Percentiles rank a stretch among this genome's conserved stretches.
Evolutionary conservation across 2,888 invertebrate species (phyloP).

Genomic region (Lucinisca nassula): DNA sequence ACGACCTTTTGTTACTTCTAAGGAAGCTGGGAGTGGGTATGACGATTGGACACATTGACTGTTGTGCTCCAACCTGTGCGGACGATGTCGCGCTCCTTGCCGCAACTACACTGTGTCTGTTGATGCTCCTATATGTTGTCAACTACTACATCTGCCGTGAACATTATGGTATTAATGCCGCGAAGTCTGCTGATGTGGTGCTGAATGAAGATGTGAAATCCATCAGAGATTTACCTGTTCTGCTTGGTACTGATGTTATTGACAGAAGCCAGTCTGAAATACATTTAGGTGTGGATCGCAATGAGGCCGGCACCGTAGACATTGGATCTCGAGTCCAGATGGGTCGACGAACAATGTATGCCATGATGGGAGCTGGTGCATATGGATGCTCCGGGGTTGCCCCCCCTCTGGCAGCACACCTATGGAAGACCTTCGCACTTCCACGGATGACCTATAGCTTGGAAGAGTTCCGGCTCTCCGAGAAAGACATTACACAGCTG

Average conservation of each 20-base stretch:
- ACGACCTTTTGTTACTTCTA: too few relatives aligned
- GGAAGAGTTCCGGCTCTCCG: background rate
- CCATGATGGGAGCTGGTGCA: background rate
- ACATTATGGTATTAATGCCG: background rate
- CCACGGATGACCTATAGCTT: background rate
- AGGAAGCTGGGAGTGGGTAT: too few relatives aligned
- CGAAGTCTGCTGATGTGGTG: background rate
- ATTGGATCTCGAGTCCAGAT: background rate
- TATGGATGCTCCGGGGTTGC: background rate
- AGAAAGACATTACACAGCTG: background rate
- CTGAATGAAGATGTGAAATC: background rate
- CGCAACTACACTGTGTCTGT: background rate
- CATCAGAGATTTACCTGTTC: too few relatives aligned
- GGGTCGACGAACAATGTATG: background rate
- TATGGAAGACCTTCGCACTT: background rate
- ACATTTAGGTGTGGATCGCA: background rate
- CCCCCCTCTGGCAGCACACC: background rate
- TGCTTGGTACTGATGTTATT: too few relatives aligned
- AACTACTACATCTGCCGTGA: background rate
- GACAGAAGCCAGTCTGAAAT: too few relatives aligned
- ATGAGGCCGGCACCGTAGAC: background rate
- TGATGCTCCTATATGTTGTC: background rate
- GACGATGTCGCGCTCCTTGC: background rate
- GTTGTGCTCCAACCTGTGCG: background rate
- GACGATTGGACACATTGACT: background rate